These are phyloP conservation scores for Andrena camellia DNA, from an alignment of 2,888 invertebrate species.

Conservation along the genomic window DNA sequence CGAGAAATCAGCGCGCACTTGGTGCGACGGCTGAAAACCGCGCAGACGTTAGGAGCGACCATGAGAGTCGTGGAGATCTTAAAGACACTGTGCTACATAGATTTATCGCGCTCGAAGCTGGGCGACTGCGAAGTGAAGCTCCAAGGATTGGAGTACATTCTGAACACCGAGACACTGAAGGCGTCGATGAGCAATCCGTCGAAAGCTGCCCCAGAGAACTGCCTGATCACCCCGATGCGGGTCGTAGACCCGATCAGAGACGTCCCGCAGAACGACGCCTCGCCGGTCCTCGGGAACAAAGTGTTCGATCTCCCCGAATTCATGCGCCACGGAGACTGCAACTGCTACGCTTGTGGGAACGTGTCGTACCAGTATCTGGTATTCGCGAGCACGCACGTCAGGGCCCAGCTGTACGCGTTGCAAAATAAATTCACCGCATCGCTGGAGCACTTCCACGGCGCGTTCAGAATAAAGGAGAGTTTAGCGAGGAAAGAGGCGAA, in stretches of 20 bases:
- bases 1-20: slow-evolving; percentile 78
- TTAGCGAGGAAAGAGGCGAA: slow-evolving; percentile 54
- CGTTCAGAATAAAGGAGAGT: slow-evolving; percentile 71
- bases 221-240: slow-evolving; percentile 41
- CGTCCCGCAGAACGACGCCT: slow-evolving; percentile 68
- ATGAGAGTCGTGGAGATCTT: slow-evolving; percentile 78
- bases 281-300: slow-evolving; percentile 77
- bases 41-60: slow-evolving; percentile 76
- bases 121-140: slow-evolving; percentile 81
- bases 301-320: slow-evolving; percentile 76
- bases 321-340: slow-evolving; percentile 74
- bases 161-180: slow-evolving; percentile 77
- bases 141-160: slow-evolving; percentile 80
- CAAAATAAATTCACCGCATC: slow-evolving; percentile 71
- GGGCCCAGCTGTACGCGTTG: slow-evolving; percentile 79
- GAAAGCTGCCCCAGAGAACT: slow-evolving; percentile 13
- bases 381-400: slow-evolving; percentile 75
- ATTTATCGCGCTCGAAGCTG: slow-evolving; percentile 75
- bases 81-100: slow-evolving; percentile 79
- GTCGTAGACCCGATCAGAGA: slow-evolving; percentile 63
- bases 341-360: slow-evolving; percentile 80
- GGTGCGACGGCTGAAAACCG: slow-evolving; percentile 68
- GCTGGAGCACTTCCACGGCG: slow-evolving; percentile 78
- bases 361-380: slow-evolving; percentile 77
- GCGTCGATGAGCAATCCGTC: slow-evolving; percentile 60